A percentile compares a stretch with the other conserved stretches of the same genome.
Conservation (phyloP, 1,140 invertebrate genomes). For the Diorhabda sublineata region DNA sequence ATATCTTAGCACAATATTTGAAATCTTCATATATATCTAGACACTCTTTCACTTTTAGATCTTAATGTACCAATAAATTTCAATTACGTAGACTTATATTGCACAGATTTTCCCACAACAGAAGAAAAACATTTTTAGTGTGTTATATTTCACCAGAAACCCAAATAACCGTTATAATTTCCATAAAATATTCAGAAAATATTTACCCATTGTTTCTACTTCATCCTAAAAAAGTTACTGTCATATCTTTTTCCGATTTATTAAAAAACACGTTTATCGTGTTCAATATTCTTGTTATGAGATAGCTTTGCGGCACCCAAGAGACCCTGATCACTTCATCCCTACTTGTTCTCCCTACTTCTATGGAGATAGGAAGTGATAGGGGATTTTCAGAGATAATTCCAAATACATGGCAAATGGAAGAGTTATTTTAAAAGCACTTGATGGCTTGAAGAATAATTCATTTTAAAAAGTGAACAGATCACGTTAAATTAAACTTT, state of each 20-base stretch:
- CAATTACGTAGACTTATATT: too few relatives aligned
- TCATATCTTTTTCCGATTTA: slow-evolving; percentile 4
- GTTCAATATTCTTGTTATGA: slow-evolving; percentile 11
- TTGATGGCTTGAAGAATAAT: not conserved
- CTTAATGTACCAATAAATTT: too few relatives aligned
- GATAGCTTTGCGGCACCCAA: not conserved
- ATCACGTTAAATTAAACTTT: not conserved
- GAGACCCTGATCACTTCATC: slow-evolving; percentile 1
- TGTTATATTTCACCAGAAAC: too few relatives aligned
- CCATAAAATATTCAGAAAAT: not conserved
- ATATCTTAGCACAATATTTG: too few relatives aligned
- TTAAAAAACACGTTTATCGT: slow-evolving; percentile 15
- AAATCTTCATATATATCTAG: too few relatives aligned
- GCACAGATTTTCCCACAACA: too few relatives aligned
- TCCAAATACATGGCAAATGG: not conserved
- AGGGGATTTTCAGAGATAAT: slow-evolving; percentile 2
- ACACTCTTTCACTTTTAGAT: too few relatives aligned
- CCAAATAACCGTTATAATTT: not conserved
- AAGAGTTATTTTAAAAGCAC: not conserved
- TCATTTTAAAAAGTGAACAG: slow-evolving; percentile 2
- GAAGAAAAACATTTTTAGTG: too few relatives aligned
- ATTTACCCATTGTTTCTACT: not conserved
- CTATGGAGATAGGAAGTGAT: not conserved
- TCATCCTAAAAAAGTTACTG: not conserved
- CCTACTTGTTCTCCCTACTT: not conserved